Evolutionary conservation across 1,140 invertebrate genomes (phyloP), one percentile per base, ranked within the genome.

Genomic region (Drosophila asahinai): DNA sequence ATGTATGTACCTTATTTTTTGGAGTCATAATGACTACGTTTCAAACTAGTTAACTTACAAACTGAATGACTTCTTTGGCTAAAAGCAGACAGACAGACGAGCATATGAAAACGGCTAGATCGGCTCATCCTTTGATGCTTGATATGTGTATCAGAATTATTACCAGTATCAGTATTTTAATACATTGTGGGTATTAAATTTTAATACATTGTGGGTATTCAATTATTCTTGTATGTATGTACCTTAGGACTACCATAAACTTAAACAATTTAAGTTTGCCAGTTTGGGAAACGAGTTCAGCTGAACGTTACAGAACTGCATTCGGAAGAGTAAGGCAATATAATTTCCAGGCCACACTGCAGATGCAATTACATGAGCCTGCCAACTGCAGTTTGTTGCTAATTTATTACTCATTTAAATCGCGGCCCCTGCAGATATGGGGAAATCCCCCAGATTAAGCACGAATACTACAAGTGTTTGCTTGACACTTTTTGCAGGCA

Each of bases 401-500:
- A 14, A 9, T 67, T 55, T 55, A 68, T 42, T 59, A 27, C 43
- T 49, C 36, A 49, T 59, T 59, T 22, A 71, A 25, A 8, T n/a
- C n/a, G n/a, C 5, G 27, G 36, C 19, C 36, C 14, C 17, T 19
- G 19, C 36, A 36, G 5, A 17, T 3, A 38, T 72, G 15, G 52
- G 66, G 45, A 27, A 11, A 36, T 27, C 11, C 33, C 42, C 36
- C 14, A 19, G 12, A 49, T 48, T 12, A 5, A 25, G 30, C 4
- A 38, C 27, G 1, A 38, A 43, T 15, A 17, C 12, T 52, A 22
- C 7, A 49, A 62, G 27, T 60, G 71, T 77, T 82, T 65, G 51
- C 27, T 58, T 73, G 9, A 33, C 15, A 19, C 27, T 51, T 30
- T 30, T 94, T 95, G 2, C 92, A 99, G 98, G 98, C n/a, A 99